Evolutionary conservation across 2,888 invertebrate genomes (phyloP), one percentile per base, ranked within the genome.

Genomic region (Fabriciana adippe): DNA sequence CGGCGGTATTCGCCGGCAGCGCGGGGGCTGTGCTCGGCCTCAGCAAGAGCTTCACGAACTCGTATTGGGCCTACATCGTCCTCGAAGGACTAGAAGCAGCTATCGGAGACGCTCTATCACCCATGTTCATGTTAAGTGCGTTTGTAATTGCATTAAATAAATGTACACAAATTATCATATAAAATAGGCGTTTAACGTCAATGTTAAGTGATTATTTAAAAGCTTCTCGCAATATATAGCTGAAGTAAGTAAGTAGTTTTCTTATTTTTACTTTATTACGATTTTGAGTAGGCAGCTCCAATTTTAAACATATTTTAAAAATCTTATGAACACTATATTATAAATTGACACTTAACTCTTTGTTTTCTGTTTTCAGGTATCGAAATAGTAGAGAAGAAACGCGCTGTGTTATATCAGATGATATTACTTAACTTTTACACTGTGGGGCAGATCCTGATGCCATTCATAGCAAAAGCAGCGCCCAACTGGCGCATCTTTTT

Each of bases 121-220:
- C 92, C 1, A 88, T 91, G 80, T 92, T 92, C 60, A 92, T 92
- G 92, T 75, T 92, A 15, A 92, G 92, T 92, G 74, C 74, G 91
- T 80, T 59, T 14, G 21, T 63, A n/a, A 48, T 54, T 51, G 16
- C 15, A 15, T 15, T 51, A 8, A 6, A 16, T 16, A 14, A n/a
- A 35, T 35, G 11, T 41, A 41, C 8, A 41, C 11, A 41, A 41
- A 41, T 41, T 41, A 41, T 11, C 35, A 41, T 8, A 41, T 41
- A 41, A 8, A 41, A 11, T 41, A 1, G 35, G 6, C 35, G 8
- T 6, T 35, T 35, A 8, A 35, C 2, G 6, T 18, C 18, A 18
- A 18, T 18, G 1, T 18, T 1, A 18, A 1, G 18, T 18, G 18
- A 18, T 2, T 18, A 18, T 18, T 18, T 18, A 18, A 18, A 18